Evolutionary conservation across 2,113 vertebrate genomes (phyloP).

Genomic region (Melierax canorus): DNA sequence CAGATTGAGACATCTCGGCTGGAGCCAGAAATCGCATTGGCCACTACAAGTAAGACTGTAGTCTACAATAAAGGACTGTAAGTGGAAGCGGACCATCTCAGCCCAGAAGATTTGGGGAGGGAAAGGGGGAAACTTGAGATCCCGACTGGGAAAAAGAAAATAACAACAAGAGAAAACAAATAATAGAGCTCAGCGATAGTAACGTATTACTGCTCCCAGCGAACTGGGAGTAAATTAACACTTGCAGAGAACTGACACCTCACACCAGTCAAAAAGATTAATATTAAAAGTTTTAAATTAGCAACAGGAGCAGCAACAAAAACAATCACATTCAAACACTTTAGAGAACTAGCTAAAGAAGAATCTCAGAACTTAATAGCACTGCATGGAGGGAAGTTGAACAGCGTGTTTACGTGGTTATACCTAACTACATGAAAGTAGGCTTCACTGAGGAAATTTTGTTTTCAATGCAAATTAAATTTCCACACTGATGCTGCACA

Average conservation of each 20-base stretch:
- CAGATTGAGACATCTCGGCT: conserved; percentile 84
- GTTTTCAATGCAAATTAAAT: neutral
- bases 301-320: neutral
- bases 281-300: conserved; percentile 64
- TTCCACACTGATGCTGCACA: conserved; percentile 1
- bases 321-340: neutral
- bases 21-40: conserved; percentile 86
- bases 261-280: conserved; percentile 40
- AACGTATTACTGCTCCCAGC: neutral
- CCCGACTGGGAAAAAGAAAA: neutral
- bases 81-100: neutral
- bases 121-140: neutral
- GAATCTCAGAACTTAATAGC: neutral
- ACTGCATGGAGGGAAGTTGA: neutral
- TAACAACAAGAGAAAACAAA: neutral
- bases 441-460: neutral
- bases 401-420: neutral
- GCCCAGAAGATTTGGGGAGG: neutral
- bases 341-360: neutral
- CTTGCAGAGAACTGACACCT: conserved; percentile 51
- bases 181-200: neutral
- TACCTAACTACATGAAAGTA: neutral
- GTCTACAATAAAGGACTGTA: conserved; percentile 93
- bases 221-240: conserved; percentile 26
- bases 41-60: conserved; percentile 80